These are phyloP conservation scores for Oreotragus oreotragus DNA, from an alignment of 2,113 vertebrate genomes.

Conservation along the genomic window DNA sequence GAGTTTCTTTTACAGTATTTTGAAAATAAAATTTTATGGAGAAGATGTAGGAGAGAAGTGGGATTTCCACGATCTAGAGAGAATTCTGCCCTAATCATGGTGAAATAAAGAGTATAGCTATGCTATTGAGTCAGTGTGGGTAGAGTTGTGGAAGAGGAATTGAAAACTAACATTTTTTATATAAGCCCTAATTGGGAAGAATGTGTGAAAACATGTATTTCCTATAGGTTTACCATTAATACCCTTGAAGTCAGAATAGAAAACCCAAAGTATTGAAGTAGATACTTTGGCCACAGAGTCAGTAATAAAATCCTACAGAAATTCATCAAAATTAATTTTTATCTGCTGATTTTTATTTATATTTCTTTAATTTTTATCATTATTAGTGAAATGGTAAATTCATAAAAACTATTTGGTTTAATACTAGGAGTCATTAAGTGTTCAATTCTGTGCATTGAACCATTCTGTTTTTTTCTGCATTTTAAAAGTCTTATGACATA, in stretches of 20 bases:
- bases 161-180: neutral
- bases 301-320: neutral
- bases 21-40: conserved; percentile 21
- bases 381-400: neutral
- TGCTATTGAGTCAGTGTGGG: neutral
- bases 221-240: neutral
- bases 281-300: neutral
- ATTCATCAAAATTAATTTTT: neutral
- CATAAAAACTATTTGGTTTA: neutral
- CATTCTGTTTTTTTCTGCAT: neutral
- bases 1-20: conserved; percentile 27
- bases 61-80: neutral
- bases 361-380: neutral
- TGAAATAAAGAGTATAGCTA: neutral
- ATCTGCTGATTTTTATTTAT: neutral
- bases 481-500: neutral
- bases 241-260: neutral
- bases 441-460: neutral
- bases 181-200: neutral
- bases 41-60: neutral
- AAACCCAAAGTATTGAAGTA: neutral
- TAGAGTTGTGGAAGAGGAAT: neutral
- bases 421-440: neutral
- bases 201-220: neutral
- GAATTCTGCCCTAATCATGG: neutral